A percentile compares a stretch with the other conserved stretches of the same genome.
Evolutionary conservation across 2,113 vertebrate genomes (phyloP).

Genomic region (Astatoreochromis straeleni): DNA sequence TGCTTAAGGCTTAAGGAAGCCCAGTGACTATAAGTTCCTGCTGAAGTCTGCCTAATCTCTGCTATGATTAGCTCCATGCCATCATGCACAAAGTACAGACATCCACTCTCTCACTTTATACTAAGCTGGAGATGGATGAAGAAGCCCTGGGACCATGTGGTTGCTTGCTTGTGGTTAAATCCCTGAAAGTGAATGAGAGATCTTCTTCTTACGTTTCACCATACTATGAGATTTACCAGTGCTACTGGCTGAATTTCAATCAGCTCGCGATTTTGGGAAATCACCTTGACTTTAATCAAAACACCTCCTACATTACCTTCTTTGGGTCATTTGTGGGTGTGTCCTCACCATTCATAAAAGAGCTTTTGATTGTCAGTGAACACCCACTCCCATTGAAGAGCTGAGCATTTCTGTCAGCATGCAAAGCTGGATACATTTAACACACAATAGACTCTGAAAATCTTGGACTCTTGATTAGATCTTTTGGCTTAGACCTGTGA

Average conservation of each 20-base stretch:
- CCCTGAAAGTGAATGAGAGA: background rate
- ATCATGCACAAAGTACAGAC: conserved; percentile 5
- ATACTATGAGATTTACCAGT: background rate
- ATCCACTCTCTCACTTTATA: background rate
- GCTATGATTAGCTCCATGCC: conserved; percentile 41
- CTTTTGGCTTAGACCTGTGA: background rate
- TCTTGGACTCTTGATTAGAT: background rate
- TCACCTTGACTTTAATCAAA: background rate
- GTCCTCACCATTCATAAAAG: background rate
- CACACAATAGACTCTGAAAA: background rate
- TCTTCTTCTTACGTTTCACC: background rate
- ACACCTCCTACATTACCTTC: background rate
- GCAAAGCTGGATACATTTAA: background rate
- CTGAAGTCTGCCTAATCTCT: conserved; percentile 36
- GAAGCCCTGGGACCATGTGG: background rate
- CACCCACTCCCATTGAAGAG: background rate
- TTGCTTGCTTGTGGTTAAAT: background rate
- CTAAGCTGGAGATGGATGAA: background rate
- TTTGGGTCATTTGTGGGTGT: background rate
- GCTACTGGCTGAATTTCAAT: background rate
- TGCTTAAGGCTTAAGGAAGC: conserved; percentile 17
- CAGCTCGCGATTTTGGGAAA: background rate
- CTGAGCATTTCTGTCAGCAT: background rate
- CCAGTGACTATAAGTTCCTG: conserved; percentile 4
- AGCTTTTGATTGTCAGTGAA: background rate